Conservation (phyloP, 2,797 vertebrate species). For the Tokudaia muenninki region DNA sequence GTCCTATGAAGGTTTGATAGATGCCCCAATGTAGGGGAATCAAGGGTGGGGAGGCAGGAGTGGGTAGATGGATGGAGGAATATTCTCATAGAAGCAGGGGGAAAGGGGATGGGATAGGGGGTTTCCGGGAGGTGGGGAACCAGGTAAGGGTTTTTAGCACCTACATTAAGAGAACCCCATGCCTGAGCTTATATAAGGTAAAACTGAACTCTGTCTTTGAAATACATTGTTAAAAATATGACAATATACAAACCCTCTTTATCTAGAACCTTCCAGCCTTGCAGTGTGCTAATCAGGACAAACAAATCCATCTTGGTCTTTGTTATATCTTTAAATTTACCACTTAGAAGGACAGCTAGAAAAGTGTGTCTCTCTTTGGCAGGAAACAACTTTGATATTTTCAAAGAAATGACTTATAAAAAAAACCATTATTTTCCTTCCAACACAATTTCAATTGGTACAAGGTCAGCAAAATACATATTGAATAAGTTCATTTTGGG, state of each 20-base stretch:
- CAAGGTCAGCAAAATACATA: neutral
- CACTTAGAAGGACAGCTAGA: constrained; percentile 15
- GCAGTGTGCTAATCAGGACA: neutral
- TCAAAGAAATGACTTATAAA: constrained; percentile 33
- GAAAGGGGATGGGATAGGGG: too few species aligned
- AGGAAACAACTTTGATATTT: neutral
- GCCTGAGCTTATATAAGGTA: constrained; percentile 32
- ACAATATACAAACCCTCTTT: neutral
- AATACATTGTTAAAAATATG: neutral
- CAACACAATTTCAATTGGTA: neutral
- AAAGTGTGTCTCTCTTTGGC: neutral
- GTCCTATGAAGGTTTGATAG: too few species aligned
- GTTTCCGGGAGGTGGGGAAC: too few species aligned
- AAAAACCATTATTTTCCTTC: neutral
- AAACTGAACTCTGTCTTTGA: neutral
- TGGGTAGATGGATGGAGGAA: too few species aligned
- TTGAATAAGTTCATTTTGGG: constrained; percentile 31
- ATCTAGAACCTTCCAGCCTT: neutral
- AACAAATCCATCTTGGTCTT: neutral
- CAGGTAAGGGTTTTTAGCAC: neutral
- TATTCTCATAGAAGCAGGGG: too few species aligned
- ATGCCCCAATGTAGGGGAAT: too few species aligned
- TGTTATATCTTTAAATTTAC: neutral
- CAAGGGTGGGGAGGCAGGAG: too few species aligned
- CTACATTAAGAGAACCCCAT: neutral